Evolutionary conservation across 2,888 invertebrate species (phyloP).

Genomic region (Thelaira solivaga): DNA sequence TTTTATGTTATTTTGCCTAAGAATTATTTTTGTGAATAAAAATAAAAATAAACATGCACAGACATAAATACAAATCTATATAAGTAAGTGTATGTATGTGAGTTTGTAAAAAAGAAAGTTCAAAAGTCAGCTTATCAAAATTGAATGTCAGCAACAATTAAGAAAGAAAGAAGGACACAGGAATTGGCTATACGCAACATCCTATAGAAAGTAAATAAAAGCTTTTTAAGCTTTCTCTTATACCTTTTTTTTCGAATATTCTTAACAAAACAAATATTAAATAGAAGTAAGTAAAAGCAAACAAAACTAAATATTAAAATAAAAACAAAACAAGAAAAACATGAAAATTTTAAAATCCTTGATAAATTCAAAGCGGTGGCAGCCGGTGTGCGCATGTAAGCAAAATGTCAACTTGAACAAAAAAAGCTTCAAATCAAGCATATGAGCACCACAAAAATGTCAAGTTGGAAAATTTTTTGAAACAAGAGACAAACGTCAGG

Average conservation of each 20-base stretch:
- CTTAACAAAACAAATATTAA: constrained; percentile 30
- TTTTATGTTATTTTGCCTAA: too few relatives aligned
- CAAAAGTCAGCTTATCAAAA: constrained; percentile 42
- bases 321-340: constrained; percentile 54
- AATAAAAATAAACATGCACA: background rate
- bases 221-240: background rate
- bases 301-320: constrained; percentile 9
- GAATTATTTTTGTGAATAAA: too few relatives aligned
- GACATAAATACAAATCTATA: background rate
- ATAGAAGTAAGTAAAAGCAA: background rate
- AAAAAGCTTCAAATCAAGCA: background rate
- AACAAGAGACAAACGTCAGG: background rate
- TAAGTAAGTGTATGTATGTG: too few relatives aligned
- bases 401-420: constrained; percentile 18
- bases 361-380: background rate
- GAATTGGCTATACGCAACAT: background rate
- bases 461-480: background rate
- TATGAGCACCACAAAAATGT: background rate
- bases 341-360: constrained; percentile 41
- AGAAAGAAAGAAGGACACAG: background rate
- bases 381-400: constrained; percentile 34
- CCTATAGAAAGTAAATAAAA: constrained; percentile 1
- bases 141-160: constrained; percentile 34
- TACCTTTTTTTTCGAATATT: background rate
- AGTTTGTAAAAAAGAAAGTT: constrained; percentile 24